Conservation (phyloP, 1,140 invertebrate species). For the Telenomus remus region DNA sequence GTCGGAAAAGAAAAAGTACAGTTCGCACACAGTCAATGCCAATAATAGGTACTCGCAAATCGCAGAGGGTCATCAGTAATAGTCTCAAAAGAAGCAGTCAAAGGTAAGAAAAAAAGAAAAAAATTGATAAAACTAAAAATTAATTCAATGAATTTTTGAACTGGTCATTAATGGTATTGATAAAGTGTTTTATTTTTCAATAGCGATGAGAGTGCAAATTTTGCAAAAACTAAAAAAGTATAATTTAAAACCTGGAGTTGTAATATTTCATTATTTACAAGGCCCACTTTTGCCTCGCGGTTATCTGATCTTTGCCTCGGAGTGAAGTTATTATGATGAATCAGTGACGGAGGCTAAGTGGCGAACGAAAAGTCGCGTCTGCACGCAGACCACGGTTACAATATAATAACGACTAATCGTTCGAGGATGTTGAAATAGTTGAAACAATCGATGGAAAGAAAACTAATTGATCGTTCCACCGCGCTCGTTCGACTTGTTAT, state of each 20-base stretch:
- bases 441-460: not conserved
- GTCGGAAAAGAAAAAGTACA: constrained; percentile 1
- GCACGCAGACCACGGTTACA: not conserved
- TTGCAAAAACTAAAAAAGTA: no score
- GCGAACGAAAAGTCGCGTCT: constrained; percentile 22
- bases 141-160: no score
- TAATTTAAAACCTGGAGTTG: no score
- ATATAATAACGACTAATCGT: not conserved
- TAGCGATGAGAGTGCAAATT: no score
- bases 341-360: constrained; percentile 10
- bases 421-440: not conserved
- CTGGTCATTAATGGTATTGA: no score
- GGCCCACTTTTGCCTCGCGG: no score
- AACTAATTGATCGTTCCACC: no score
- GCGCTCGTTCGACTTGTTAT: no score
- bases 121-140: not conserved
- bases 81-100: constrained; percentile 71
- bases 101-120: constrained; percentile 67
- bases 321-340: constrained; percentile 9
- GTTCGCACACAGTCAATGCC: not conserved
- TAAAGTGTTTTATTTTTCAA: no score
- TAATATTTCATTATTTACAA: no score
- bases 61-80: constrained; percentile 68
- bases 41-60: constrained; percentile 57
- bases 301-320: no score